A percentile compares a stretch with the other conserved stretches of the same genome.
phyloP scores from a whole-genome alignment of 1,140 invertebrate species.

The Pararge aegeria region DNA sequence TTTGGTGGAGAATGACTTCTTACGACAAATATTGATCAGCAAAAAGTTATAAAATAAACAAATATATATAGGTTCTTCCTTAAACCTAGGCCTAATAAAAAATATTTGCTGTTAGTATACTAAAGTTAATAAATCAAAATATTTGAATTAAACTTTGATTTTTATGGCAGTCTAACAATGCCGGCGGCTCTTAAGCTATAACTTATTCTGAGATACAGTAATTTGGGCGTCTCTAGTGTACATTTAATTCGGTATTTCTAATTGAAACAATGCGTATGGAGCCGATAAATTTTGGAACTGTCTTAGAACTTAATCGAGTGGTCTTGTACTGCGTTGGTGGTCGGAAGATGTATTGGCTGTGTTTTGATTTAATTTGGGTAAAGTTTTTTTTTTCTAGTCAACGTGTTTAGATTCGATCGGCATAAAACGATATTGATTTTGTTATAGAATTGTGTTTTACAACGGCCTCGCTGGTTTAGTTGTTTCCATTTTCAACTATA shows the following conservation, averaged over 20 bases:
- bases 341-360: constrained; percentile 50
- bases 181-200: not conserved
- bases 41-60: too few relatives aligned
- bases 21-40: too few relatives aligned
- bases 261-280: constrained; percentile 70
- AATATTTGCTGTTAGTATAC: too few relatives aligned
- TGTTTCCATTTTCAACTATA: too few relatives aligned
- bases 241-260: constrained; percentile 68
- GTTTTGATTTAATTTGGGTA: constrained; percentile 48
- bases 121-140: too few relatives aligned
- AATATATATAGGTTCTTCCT: too few relatives aligned
- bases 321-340: constrained; percentile 55
- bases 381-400: constrained; percentile 17
- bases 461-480: too few relatives aligned
- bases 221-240: constrained; percentile 64
- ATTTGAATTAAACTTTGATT: not conserved
- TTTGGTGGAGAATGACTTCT: too few relatives aligned
- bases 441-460: too few relatives aligned
- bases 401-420: not conserved
- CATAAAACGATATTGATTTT: too few relatives aligned
- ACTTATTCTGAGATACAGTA: constrained; percentile 47
- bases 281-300: constrained; percentile 58
- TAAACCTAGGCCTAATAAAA: too few relatives aligned
- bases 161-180: not conserved
- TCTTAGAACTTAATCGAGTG: constrained; percentile 51